phyloP scores from a whole-genome alignment of 2,113 vertebrate genomes.

The Chionodraco myersi region DNA sequence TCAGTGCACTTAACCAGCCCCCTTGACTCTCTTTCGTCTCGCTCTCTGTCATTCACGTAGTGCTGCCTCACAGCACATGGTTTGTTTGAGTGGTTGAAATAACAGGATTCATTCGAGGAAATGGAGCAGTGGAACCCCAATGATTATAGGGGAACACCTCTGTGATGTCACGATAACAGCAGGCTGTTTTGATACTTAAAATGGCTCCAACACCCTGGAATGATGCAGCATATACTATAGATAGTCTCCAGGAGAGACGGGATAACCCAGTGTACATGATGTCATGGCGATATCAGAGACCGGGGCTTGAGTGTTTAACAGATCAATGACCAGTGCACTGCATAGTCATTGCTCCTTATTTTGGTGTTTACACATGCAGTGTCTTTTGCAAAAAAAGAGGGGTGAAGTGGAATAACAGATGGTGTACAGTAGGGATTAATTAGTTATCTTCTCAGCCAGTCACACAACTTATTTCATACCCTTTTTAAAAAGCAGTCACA shows the following conservation, averaged over 20 bases:
- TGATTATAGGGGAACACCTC: slow-evolving; percentile 67
- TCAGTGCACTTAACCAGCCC: slow-evolving; percentile 82
- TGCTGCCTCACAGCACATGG: slow-evolving; percentile 53
- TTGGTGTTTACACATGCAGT: background rate
- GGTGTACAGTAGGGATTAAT: background rate
- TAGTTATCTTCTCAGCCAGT: background rate
- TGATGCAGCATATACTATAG: background rate
- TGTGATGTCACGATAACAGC: slow-evolving; percentile 51
- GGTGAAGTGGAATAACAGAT: background rate
- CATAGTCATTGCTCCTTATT: background rate
- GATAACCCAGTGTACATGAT: background rate
- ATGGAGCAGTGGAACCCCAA: slow-evolving; percentile 60
- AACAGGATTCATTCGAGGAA: slow-evolving; percentile 69
- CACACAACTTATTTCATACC: background rate
- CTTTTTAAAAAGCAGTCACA: background rate
- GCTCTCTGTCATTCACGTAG: slow-evolving; percentile 74
- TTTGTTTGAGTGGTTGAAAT: slow-evolving; percentile 74
- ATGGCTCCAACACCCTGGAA: background rate
- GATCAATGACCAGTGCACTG: background rate
- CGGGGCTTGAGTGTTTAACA: background rate
- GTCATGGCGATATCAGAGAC: background rate
- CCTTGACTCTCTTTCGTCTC: slow-evolving; percentile 63
- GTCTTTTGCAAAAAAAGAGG: background rate
- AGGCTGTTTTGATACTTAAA: slow-evolving; percentile 23
- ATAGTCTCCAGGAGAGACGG: background rate